Percentiles rank a stretch among this genome's conserved stretches.
These are phyloP conservation scores for Drosophila insularis DNA, from an alignment of 1,140 invertebrate genomes.

Conservation along the genomic window DNA sequence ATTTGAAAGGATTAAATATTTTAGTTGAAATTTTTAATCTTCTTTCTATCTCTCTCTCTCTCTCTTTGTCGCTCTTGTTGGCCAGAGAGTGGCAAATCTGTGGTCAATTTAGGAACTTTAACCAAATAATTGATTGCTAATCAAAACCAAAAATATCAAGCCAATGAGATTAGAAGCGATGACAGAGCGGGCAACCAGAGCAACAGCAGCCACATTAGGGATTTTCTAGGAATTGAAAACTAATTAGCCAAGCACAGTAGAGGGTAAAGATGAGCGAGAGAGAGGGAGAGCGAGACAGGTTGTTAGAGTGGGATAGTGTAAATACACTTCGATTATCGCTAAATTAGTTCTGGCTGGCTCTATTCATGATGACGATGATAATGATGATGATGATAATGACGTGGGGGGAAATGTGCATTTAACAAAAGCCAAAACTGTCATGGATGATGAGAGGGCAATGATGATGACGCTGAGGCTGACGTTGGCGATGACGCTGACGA, in stretches of 20 bases:
- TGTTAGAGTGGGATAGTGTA: conserved; percentile 29
- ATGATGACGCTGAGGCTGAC: not conserved
- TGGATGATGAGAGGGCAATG: conserved; percentile 29
- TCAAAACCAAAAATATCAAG: conserved; percentile 14
- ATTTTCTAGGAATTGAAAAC: conserved; percentile 43
- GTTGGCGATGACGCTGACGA: conserved; percentile 20
- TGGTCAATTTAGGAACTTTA: conserved; percentile 1
- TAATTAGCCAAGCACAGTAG: conserved; percentile 51
- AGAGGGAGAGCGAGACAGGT: too few species aligned
- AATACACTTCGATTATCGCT: conserved; percentile 69
- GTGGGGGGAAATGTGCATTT: conserved; percentile 34
- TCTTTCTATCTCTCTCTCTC: too few species aligned
- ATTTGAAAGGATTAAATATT: too few species aligned
- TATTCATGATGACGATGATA: too few species aligned
- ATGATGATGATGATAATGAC: conserved; percentile 13
- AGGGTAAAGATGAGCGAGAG: not conserved
- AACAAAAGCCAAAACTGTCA: conserved; percentile 47
- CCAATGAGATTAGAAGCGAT: not conserved
- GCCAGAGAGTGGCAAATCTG: not conserved
- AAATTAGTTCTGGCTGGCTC: conserved; percentile 53
- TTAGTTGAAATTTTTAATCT: too few species aligned
- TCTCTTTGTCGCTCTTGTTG: not conserved
- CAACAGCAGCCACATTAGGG: not conserved
- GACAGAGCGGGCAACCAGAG: not conserved
- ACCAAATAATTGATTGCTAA: conserved; percentile 8